Percentiles rank a stretch among this genome's conserved stretches.
Evolutionary conservation across 2,888 invertebrate species (phyloP).

Genomic region (Euclidia mi): DNA sequence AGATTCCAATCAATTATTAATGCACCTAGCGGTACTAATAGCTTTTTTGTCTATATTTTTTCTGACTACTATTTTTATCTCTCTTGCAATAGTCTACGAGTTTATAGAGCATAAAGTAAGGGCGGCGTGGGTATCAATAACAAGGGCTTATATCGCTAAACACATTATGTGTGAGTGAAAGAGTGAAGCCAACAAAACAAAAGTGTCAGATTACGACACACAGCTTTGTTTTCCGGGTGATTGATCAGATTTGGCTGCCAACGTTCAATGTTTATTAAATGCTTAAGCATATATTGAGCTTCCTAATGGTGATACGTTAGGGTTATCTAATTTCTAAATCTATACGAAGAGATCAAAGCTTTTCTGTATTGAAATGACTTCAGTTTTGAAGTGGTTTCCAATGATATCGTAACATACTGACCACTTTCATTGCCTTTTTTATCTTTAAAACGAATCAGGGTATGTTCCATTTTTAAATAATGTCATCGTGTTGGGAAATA

Average conservation of each 20-base stretch:
- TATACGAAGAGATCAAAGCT: too few relatives aligned
- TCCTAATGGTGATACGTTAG: background rate
- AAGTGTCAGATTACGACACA: slow-evolving; percentile 50
- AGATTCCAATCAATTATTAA: slow-evolving; percentile 38
- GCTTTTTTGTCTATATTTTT: slow-evolving; percentile 16
- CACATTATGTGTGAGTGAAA: slow-evolving; percentile 45
- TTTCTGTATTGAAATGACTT: too few relatives aligned
- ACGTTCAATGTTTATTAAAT: slow-evolving; percentile 13
- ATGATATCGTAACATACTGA: background rate
- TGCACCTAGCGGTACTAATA: slow-evolving; percentile 19
- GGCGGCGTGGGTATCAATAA: slow-evolving; percentile 24
- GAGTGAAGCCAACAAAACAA: slow-evolving; percentile 55
- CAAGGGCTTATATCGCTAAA: slow-evolving; percentile 40
- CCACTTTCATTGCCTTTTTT: background rate
- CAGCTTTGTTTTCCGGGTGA: slow-evolving; percentile 46
- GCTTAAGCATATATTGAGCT: slow-evolving; percentile 1
- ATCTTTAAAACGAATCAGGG: slow-evolving; percentile 21
- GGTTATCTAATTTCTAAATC: background rate
- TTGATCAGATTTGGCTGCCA: slow-evolving; percentile 36
- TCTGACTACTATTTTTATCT: background rate
- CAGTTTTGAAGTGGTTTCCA: background rate
- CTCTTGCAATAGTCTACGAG: background rate
- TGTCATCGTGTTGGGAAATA: slow-evolving; percentile 42
- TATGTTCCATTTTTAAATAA: slow-evolving; percentile 32
- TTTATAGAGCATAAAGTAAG: slow-evolving; percentile 7